Evolutionary conservation across 2,888 invertebrate species (phyloP), one percentile per base, ranked within the genome.

Genomic region (Xanthorhoe spadicearia): DNA sequence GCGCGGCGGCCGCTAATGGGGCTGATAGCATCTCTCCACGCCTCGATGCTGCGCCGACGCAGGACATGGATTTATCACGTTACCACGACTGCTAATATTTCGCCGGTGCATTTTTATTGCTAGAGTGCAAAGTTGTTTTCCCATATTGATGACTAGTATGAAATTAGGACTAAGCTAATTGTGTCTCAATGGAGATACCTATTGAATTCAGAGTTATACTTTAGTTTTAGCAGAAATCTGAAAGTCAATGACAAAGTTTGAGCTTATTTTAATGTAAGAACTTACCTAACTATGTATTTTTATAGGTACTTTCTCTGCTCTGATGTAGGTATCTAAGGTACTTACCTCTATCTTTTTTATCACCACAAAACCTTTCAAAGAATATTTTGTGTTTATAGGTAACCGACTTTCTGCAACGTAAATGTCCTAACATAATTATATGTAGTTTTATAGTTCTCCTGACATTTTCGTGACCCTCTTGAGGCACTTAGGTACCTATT

Each of bases 21-120:
- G 73, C 79, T 80, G 92, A 92, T 92, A 91, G 86, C 85, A 92
- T 91, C 92, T 82, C 80, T 86, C 89, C 92, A 89, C 90, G 90
- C 91, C 90, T 87, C 78, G 56, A 67, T 55, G 65, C 74, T 71
- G 67, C 69, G 64, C 71, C 38, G 53, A 63, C 51, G 52, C 60
- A 53, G 54, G 69, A 68, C 59, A 57, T 50, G 64, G 66, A 69
- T 73, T 62, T 69, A 64, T 58, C 62, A 63, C 61, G 67, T 67
- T 67, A 64, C 56, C 53, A 57, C 59, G 49, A 66, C 68, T 65
- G 68, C 70, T 57, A 66, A 66, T 67, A 71, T 66, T 72, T 71
- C 64, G 65, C 17, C 50, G 64, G 51, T 61, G 54, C 43, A 46
- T 49, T 57, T 55, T 55, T 18, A 46, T 56, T 23, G 15, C 19